Base-by-base conservation (phyloP, 2,888 invertebrate species). In the Trilocha varians region DNA sequence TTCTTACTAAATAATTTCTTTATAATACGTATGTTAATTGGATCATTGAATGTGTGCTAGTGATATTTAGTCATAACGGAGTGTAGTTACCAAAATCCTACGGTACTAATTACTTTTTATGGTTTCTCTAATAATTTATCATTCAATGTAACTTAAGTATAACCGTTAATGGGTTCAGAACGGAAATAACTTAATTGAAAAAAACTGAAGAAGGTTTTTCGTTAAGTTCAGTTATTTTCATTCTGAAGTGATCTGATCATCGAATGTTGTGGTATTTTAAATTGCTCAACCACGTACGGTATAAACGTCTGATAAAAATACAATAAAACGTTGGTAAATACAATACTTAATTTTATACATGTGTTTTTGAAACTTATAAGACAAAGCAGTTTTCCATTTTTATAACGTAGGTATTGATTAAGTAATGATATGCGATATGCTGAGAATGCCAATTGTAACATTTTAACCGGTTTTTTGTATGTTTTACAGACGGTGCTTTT, bases 401-500 rank as follows among this genome's bases (percentile, higher is more conserved):
- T 79, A 70, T 78, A 78, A n/a, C 2, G 25, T 5, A 25, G 2
- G 25, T 25, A 25, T 25, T 25, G 1, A 3, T 9, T 25, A 9
- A 25, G 11, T 25, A 9, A 25, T 25, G 11, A 6, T 25, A 25
- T 50, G n/a, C n/a, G n/a, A n/a, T 52, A 69, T 55, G 70, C 74
- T 71, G 65, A 70, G 54, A 70, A 79, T 73, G 78, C 75, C 79
- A 78, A 78, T 25, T 72, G 71, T 77, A 71, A 62, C 54, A 62
- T 73, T 74, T 70, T 72, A 74, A 78, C 69, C 70, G 63, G 65
- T 75, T 72, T 71, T 80, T 85, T 83, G 76, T 83, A 82, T 76
- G 78, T 79, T 83, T 79, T 83, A 84, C 82, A 78, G 79, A 83
- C 75, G 84, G 84, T 85, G 85, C 84, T 85, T 85, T 55, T 83